Base-by-base conservation (phyloP, 2,888 invertebrate species). In the Cecidostiba fungosa region DNA sequence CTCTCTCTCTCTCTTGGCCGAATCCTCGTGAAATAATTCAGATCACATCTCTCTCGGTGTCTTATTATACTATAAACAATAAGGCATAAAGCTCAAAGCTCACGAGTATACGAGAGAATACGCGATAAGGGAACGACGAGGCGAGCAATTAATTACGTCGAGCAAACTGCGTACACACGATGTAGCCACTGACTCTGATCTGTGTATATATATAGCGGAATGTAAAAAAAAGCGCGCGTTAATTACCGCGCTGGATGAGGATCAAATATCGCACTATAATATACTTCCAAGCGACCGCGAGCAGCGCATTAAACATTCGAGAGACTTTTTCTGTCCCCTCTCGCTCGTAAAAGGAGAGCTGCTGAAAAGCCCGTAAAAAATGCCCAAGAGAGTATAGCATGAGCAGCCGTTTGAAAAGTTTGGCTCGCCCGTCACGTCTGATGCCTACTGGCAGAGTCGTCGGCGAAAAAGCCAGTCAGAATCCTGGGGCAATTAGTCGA, bases 401-500 rank as follows among this genome's bases (percentile, higher is more conserved):
- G 26, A 23, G 10, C 26, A 32, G 43, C 1, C 43, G 62, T 72
- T 19, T 69, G 47, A 23, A 84, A 79, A 79, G 59, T 85, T 85
- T 72, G 81, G 81, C 77, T 81, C 72, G 77, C 85, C 62, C 72
- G 77, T 85, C 84, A 84, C 84, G 84, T 84, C 26, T 39, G 39
- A 16, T 70, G 50, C 32, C 32, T 66, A 74, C 70, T 43, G 59
- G 43, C 36, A 2, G n/a, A n/a, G n/a, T n/a, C 84, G 84, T 84
- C 26, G 76, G 66, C 70, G 32, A 80, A 77, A 76, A 81, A 69
- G 69, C 81, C 69, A 50, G 90, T 70, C 85, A 59, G 85, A 79
- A 81, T 81, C 81, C 85, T 90, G 90, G 91, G 91, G 92, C 92
- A 93, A 93, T 93, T 93, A 93, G 93, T 93, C 92, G 93, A 93